These are phyloP conservation scores for Synanthedon myopaeformis DNA, from an alignment of 2,888 invertebrate genomes.

Conservation along the genomic window DNA sequence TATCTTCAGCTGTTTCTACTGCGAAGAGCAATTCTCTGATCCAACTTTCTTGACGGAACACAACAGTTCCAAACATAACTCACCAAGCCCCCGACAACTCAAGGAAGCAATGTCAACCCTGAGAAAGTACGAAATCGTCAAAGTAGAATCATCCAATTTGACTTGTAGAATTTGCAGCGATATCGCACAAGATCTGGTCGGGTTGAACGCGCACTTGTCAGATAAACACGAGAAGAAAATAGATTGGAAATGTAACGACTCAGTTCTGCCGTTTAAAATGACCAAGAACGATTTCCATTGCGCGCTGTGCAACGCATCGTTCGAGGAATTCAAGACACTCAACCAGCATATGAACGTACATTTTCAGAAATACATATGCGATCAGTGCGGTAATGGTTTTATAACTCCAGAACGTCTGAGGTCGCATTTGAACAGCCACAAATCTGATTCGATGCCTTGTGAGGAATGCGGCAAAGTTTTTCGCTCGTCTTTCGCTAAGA, in stretches of 20 bases:
- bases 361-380: constrained; percentile 57
- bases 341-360: constrained; percentile 63
- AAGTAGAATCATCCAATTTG: constrained; percentile 46
- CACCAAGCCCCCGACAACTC: constrained; percentile 18
- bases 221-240: constrained; percentile 33
- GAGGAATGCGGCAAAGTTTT: constrained; percentile 62
- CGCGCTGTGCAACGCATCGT: constrained; percentile 36
- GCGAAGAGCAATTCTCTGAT: constrained; percentile 38
- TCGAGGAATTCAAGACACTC: constrained; percentile 42
- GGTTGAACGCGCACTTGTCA: constrained; percentile 39
- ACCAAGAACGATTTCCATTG: constrained; percentile 34
- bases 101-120: constrained; percentile 30
- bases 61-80: constrained; percentile 7
- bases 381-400: constrained; percentile 53
- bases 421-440: constrained; percentile 46
- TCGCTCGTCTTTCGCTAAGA: constrained; percentile 50
- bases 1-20: constrained; percentile 47
- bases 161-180: constrained; percentile 42
- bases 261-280: constrained; percentile 47
- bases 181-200: constrained; percentile 19
- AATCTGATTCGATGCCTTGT: constrained; percentile 46
- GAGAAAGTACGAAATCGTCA: constrained; percentile 46
- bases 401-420: constrained; percentile 47
- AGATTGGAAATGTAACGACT: constrained; percentile 30
- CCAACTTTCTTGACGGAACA: constrained; percentile 36